Conservation (phyloP, 2,113 vertebrate genomes). For the Budorcas taxicolor region DNA sequence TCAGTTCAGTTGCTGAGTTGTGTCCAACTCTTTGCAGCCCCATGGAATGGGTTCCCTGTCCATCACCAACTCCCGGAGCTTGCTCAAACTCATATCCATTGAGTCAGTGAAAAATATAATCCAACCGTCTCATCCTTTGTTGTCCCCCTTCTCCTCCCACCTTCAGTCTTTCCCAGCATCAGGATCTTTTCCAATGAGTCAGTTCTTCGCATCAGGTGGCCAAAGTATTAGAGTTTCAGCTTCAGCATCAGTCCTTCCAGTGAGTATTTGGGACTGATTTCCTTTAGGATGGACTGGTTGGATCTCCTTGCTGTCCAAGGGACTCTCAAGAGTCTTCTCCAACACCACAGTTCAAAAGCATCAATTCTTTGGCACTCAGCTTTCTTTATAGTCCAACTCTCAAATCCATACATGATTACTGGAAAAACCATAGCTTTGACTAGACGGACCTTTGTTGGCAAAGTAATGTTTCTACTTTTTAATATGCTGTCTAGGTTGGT, state of each 20-base stretch:
- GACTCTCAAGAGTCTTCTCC: background rate
- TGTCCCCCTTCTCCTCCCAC: background rate
- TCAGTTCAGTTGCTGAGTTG: background rate
- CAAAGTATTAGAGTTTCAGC: background rate
- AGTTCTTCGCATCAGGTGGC: background rate
- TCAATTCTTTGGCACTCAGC: fast-evolving
- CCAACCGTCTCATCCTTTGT: background rate
- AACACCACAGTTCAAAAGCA: background rate
- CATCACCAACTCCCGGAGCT: background rate
- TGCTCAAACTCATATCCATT: background rate
- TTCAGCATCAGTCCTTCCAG: background rate
- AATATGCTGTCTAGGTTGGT: background rate
- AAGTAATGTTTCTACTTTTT: background rate
- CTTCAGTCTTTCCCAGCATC: background rate
- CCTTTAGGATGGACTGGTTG: background rate
- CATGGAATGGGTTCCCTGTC: background rate
- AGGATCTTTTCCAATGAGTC: background rate
- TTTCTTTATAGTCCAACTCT: background rate
- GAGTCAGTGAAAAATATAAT: background rate
- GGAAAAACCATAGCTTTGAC: background rate
- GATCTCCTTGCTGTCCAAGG: background rate
- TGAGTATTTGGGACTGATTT: background rate
- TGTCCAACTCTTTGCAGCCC: background rate
- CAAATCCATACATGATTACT: background rate
- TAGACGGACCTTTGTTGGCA: background rate